Percentiles rank a stretch among this genome's conserved stretches.
Conservation (phyloP, 2,797 vertebrate genomes). For the Babyrousa celebensis region DNA sequence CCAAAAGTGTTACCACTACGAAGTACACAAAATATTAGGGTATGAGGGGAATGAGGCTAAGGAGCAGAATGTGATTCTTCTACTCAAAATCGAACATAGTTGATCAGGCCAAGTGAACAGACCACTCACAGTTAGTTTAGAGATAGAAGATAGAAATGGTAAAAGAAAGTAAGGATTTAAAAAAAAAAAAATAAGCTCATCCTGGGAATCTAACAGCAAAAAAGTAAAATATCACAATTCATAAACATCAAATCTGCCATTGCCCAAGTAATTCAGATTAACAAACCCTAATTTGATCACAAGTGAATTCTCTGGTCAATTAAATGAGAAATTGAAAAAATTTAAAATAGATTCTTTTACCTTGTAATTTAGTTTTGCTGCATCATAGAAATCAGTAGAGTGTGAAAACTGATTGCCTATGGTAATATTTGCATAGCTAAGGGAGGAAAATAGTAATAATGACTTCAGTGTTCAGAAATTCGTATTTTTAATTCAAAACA, state of each 20-base stretch:
- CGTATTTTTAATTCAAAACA: constrained; percentile 51
- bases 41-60: background rate
- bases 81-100: background rate
- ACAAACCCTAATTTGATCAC: constrained; percentile 26
- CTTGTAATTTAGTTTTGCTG: constrained; percentile 91
- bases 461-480: constrained; percentile 65
- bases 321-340: constrained; percentile 36
- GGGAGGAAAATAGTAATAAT: constrained; percentile 75
- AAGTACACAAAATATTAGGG: background rate
- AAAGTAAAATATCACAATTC: background rate
- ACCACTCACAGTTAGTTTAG: background rate
- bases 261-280: constrained; percentile 20
- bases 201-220: background rate
- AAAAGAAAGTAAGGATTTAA: background rate
- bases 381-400: constrained; percentile 92
- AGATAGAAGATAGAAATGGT: background rate
- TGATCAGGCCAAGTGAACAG: background rate
- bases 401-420: constrained; percentile 92
- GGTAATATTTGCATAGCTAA: constrained; percentile 94
- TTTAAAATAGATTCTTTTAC: constrained; percentile 88
- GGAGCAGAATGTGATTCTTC: background rate
- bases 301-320: constrained; percentile 41
- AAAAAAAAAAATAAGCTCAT: background rate
- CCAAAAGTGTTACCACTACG: background rate
- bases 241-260: background rate